A percentile compares a stretch with the other conserved stretches of the same genome.
phyloP scores from a whole-genome alignment of 2,888 invertebrate species.

The Eristalis tenax region DNA sequence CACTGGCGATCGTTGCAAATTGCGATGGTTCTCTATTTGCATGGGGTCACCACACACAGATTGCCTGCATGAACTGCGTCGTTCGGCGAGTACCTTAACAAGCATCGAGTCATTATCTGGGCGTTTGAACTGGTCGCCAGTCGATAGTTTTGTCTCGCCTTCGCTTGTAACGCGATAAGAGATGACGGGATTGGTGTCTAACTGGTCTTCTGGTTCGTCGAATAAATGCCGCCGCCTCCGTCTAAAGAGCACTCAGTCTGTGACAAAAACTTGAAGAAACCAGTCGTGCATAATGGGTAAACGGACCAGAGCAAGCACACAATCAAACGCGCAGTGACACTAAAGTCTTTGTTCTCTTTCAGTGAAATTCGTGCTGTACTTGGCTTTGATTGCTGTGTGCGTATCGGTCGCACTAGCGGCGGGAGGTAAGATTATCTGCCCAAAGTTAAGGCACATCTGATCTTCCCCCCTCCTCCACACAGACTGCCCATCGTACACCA shows the following conservation, averaged over 20 bases:
- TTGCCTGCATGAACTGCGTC: not conserved
- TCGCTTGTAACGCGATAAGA: not conserved
- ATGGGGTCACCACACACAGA: not conserved
- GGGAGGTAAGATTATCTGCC: conserved; percentile 1
- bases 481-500: conserved; percentile 85
- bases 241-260: conserved; percentile 33
- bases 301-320: not conserved
- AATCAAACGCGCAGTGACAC: not conserved
- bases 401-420: conserved; percentile 30
- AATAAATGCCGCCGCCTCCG: conserved; percentile 1
- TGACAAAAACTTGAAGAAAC: conserved; percentile 28
- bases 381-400: conserved; percentile 26
- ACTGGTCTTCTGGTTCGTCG: not conserved
- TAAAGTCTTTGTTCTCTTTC: conserved; percentile 1
- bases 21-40: not conserved
- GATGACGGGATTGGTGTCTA: conserved; percentile 30
- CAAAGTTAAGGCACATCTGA: no score
- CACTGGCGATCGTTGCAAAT: not conserved
- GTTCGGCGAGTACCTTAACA: not conserved
- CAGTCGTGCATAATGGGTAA: conserved; percentile 56
- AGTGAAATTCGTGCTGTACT: conserved; percentile 43
- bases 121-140: not conserved
- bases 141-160: conserved; percentile 4
- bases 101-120: not conserved
- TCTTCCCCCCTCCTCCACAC: not conserved